Evolutionary conservation across 2,888 invertebrate species (phyloP).

Genomic region (Metellina segmentata): DNA sequence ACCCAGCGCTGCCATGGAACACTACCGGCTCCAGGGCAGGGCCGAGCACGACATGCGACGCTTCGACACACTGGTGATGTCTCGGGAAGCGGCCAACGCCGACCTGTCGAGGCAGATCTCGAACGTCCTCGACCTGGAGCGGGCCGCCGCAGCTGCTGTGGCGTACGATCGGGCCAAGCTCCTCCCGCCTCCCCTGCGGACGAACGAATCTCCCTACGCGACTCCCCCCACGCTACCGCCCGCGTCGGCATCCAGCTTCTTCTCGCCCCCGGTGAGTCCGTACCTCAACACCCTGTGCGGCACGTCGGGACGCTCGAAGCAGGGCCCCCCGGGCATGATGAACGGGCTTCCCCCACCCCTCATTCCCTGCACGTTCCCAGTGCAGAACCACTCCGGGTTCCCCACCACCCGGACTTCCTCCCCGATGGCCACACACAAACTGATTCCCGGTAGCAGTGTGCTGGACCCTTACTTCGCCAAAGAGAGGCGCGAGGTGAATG

Average conservation of each 20-base stretch:
- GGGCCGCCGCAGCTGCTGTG: conserved; percentile 26
- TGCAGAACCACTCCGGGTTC: conserved; percentile 63
- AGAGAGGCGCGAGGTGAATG: conserved; percentile 74
- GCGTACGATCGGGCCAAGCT: conserved; percentile 82
- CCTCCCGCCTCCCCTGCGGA: conserved; percentile 73
- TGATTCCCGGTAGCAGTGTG: conserved; percentile 40
- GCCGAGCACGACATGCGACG: conserved; percentile 41
- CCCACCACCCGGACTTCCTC: conserved; percentile 52
- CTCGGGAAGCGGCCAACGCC: conserved; percentile 41
- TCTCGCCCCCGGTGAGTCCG: conserved; percentile 72
- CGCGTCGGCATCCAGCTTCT: conserved; percentile 70
- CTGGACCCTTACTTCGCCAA: conserved; percentile 67
- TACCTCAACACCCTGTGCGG: conserved; percentile 57
- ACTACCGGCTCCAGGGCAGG: conserved; percentile 52
- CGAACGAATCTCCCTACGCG: conserved; percentile 69
- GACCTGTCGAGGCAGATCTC: conserved; percentile 65
- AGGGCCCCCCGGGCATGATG: conserved; percentile 62
- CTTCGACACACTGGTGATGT: conserved; percentile 58
- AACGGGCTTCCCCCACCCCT: conserved; percentile 74
- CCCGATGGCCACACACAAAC: conserved; percentile 67
- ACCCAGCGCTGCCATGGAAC: conserved; percentile 49
- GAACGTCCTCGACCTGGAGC: conserved; percentile 63
- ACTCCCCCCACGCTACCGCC: conserved; percentile 67
- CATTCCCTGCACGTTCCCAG: conserved; percentile 74
- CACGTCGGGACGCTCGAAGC: conserved; percentile 46